A percentile compares a stretch with the other conserved stretches of the same genome.
Conservation (phyloP, 2,888 invertebrate species). For the Bellardia bayeri region DNA sequence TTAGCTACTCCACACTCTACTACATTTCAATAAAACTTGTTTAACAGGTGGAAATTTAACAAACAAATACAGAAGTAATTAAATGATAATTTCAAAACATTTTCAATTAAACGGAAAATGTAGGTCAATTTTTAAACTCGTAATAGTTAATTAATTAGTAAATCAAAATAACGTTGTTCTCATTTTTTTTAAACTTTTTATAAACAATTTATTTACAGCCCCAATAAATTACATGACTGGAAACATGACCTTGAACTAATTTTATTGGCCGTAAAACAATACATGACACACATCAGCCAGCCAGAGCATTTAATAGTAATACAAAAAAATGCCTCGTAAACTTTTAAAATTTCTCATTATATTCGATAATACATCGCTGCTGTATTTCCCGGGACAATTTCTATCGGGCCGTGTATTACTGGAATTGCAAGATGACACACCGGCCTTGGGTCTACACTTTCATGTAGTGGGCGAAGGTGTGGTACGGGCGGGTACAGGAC, state of each 20-base stretch:
- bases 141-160: neutral
- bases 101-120: slow-evolving; percentile 29
- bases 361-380: slow-evolving; percentile 95
- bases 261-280: neutral
- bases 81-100: slow-evolving; percentile 12
- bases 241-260: slow-evolving; percentile 52
- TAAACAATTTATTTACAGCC: slow-evolving; percentile 49
- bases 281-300: neutral
- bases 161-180: slow-evolving; percentile 2
- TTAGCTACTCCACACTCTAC: neutral
- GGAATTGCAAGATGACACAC: slow-evolving; percentile 96
- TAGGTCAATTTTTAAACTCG: slow-evolving; percentile 23
- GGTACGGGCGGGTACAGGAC: slow-evolving; percentile 92
- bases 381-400: slow-evolving; percentile 97
- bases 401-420: slow-evolving; percentile 95
- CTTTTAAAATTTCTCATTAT: slow-evolving; percentile 96
- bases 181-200: neutral
- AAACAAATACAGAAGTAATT: slow-evolving; percentile 9
- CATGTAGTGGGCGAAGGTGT: slow-evolving; percentile 98
- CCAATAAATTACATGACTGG: slow-evolving; percentile 8
- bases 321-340: slow-evolving; percentile 90
- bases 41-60: slow-evolving; percentile 37
- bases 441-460: slow-evolving; percentile 95
- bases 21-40: slow-evolving; percentile 30
- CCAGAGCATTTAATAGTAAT: neutral